These are phyloP conservation scores for Piezodorus guildinii DNA, from an alignment of 1,140 invertebrate species.

Conservation along the genomic window DNA sequence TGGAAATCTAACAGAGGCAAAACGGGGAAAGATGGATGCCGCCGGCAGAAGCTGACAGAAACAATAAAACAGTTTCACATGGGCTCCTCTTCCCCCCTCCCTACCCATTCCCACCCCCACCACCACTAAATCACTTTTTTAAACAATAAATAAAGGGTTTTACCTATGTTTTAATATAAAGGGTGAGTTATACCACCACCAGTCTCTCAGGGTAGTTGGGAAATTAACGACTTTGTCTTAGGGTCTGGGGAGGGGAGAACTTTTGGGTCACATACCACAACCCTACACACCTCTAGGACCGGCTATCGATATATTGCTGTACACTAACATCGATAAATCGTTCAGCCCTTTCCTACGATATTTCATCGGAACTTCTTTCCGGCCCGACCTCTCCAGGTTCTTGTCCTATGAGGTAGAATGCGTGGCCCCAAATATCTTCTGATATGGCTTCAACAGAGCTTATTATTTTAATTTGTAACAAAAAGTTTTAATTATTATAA, in stretches of 20 bases:
- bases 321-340: too few relatives aligned
- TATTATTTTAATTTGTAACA: too few relatives aligned
- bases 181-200: conserved; percentile 17
- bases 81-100: not conserved
- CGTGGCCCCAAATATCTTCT: too few relatives aligned
- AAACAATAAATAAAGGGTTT: conserved; percentile 23
- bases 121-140: conserved; percentile 12
- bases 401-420: too few relatives aligned
- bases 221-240: conserved; percentile 24
- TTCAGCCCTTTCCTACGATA: too few relatives aligned
- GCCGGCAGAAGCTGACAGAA: not conserved
- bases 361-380: too few relatives aligned
- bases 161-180: conserved; percentile 24
- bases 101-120: not conserved
- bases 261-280: conserved; percentile 3
- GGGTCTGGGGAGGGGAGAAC: conserved; percentile 4
- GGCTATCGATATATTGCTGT: too few relatives aligned
- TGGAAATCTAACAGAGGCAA: too few relatives aligned
- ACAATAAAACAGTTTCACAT: conserved; percentile 16
- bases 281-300: not conserved
- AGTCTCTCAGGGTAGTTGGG: not conserved
- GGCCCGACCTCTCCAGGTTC: too few relatives aligned
- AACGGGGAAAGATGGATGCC: too few relatives aligned
- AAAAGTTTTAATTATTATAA: too few relatives aligned
- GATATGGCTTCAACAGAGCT: too few relatives aligned